phyloP scores from a whole-genome alignment of 2,113 vertebrate species.

The Nothobranchius furzeri region DNA sequence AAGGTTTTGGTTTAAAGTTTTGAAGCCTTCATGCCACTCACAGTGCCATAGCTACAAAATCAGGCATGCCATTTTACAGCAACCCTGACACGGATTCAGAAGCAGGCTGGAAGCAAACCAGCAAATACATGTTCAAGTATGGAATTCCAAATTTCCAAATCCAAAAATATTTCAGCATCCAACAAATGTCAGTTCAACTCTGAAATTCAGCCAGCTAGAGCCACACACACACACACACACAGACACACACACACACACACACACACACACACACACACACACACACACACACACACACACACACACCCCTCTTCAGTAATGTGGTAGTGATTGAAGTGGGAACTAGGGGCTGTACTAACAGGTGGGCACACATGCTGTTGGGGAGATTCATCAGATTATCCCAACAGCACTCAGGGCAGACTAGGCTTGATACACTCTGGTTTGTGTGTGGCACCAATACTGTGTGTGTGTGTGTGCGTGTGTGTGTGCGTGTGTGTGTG shows the following conservation, averaged over 20 bases:
- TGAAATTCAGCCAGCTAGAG: neutral
- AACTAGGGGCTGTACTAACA: conserved; percentile 68
- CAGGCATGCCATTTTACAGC: neutral
- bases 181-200: neutral
- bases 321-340: conserved; percentile 71
- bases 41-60: neutral
- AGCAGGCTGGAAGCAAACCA: neutral
- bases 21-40: neutral
- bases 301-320: conserved; percentile 40
- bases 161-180: conserved; percentile 10
- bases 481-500: too few relatives aligned
- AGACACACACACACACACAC: neutral
- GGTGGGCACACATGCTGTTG: conserved; percentile 72
- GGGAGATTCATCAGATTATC: conserved; percentile 72
- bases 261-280: conserved; percentile 33
- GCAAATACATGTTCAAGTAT: neutral
- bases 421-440: conserved; percentile 32
- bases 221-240: conserved; percentile 22
- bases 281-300: conserved; percentile 27
- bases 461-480: conserved; percentile 26
- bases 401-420: conserved; percentile 57
- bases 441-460: conserved; percentile 3
- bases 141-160: conserved; percentile 15
- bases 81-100: neutral
- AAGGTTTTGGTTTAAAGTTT: neutral